Conservation (phyloP, 2,888 invertebrate genomes). For the Apocheima hispidaria region DNA sequence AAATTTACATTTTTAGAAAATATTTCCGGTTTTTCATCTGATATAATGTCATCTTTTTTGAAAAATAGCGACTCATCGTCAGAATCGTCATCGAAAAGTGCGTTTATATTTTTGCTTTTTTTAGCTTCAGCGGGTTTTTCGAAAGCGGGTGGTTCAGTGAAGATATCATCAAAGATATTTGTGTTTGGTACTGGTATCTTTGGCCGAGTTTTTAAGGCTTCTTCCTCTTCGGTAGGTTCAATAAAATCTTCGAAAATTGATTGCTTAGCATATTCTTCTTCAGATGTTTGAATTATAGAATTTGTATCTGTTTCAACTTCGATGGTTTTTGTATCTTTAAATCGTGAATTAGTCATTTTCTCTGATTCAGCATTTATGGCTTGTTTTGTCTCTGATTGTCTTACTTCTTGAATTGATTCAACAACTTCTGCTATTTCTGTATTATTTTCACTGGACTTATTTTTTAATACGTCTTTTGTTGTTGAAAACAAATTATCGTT, state of each 20-base stretch:
- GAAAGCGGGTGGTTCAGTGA: conserved; percentile 72
- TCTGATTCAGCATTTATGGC: conserved; percentile 10
- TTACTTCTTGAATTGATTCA: conserved; percentile 31
- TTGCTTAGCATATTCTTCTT: conserved; percentile 2
- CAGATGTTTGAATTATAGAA: not conserved
- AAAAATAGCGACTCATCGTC: conserved; percentile 79
- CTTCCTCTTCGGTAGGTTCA: conserved; percentile 27
- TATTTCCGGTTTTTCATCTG: conserved; percentile 68
- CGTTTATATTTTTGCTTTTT: conserved; percentile 76
- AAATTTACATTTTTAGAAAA: conserved; percentile 55
- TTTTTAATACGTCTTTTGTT: not conserved
- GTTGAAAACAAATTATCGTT: conserved; percentile 25
- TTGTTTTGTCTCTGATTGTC: conserved; percentile 2
- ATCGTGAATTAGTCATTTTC: not conserved
- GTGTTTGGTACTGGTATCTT: conserved; percentile 32
- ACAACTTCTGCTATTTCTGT: conserved; percentile 5
- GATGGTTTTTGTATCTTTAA: not conserved
- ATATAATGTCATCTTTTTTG: conserved; percentile 67
- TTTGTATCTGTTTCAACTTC: not conserved
- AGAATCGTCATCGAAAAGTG: conserved; percentile 79
- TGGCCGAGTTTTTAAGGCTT: conserved; percentile 31
- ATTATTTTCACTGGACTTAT: conserved; percentile 1
- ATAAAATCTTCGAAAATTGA: conserved; percentile 17
- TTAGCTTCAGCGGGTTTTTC: conserved; percentile 76
- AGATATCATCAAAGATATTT: conserved; percentile 60